Evolutionary conservation across 2,888 invertebrate genomes (phyloP), one percentile per base, ranked within the genome.

Genomic region (Melinaea marsaeus): DNA sequence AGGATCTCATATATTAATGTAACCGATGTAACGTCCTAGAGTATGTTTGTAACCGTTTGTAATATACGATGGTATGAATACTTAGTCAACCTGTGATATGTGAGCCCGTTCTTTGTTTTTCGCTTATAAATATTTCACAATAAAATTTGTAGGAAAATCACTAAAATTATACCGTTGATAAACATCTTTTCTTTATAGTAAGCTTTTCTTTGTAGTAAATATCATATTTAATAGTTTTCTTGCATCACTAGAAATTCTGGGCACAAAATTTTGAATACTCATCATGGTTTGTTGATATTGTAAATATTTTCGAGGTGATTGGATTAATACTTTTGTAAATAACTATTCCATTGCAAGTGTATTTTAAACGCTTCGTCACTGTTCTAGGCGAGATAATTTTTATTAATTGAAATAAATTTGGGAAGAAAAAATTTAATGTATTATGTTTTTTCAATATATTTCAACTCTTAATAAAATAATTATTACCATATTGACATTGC

Each of bases 191-290:
- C 3, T 45, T 59, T 64, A 13, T 59, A 13, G 45, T 45, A 51
- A 32, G 32, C 22, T n/a, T 0, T 51, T 32, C 51, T 9, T 51
- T 51, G 32, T 9, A 51, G 7, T 51, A 32, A 51, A 32, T 11
- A 32, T 51, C 2, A 2, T 51, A 22, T 51, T 22, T 32, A 51
- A 9, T 32, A 3, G 7, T 51, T 32, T 22, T 32, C 42, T 42
- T 60, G 46, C 48, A 57, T 63, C 58, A 65, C 71, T 66, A 62
- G 64, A 70, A 65, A 62, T 62, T 60, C 57, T 62, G 79, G 80
- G 79, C 82, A 83, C 84, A 83, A 81, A 76, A 69, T 62, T 73
- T 69, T 76, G 70, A 70, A 66, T 70, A 69, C 69, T 71, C 58
- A 47, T 71, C 58, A 47, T 61, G 58, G 67, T 66, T 62, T 69